A percentile compares a stretch with the other conserved stretches of the same genome.
These are phyloP conservation scores for Zhuqinia jingwanae DNA, from an alignment of 2,888 invertebrate genomes.

Conservation along the genomic window DNA sequence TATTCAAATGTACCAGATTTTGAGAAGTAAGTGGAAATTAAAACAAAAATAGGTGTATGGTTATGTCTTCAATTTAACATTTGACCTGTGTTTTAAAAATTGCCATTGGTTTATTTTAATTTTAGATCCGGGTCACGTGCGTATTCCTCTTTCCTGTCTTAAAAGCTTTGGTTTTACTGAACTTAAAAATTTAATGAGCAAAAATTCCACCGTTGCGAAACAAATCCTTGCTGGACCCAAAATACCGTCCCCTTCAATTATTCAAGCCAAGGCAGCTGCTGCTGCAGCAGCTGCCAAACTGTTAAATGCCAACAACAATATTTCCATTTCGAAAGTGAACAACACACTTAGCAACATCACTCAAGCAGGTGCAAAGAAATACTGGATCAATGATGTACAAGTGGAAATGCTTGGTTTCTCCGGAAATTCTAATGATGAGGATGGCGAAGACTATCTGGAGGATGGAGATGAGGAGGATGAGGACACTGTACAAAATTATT, in stretches of 20 bases:
- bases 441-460: constrained; percentile 28
- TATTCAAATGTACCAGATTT: constrained; percentile 53
- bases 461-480: constrained; percentile 18
- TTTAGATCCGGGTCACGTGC: constrained; percentile 60
- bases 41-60: too few relatives aligned
- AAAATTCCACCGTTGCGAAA: constrained; percentile 38
- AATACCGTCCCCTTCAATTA: neutral
- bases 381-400: constrained; percentile 64
- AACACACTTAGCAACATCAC: too few relatives aligned
- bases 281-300: neutral
- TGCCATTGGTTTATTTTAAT: neutral
- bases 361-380: constrained; percentile 5
- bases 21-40: constrained; percentile 50
- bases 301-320: constrained; percentile 2
- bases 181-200: constrained; percentile 30
- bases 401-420: constrained; percentile 54
- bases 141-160: constrained; percentile 53
- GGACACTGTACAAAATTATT: neutral
- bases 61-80: neutral
- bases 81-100: neutral
- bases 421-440: constrained; percentile 24
- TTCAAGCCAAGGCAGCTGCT: neutral
- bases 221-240: constrained; percentile 35
- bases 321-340: constrained; percentile 3
- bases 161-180: constrained; percentile 57